Conservation (phyloP, 2,113 vertebrate genomes). For the Nettapus auritus region DNA sequence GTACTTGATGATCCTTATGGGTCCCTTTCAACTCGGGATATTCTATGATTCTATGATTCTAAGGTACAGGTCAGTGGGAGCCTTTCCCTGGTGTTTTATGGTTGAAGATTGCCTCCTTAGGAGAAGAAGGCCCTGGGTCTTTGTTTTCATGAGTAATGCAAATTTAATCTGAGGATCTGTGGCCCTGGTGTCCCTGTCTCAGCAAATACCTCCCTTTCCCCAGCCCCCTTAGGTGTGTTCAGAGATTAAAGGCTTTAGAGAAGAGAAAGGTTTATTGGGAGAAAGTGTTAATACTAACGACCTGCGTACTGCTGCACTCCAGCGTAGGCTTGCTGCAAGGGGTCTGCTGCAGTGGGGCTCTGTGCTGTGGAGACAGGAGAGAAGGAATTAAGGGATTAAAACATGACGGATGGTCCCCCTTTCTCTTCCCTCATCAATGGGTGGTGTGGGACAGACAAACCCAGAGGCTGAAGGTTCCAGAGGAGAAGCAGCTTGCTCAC, state of each 20-base stretch:
- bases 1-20: too few species aligned
- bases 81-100: background rate
- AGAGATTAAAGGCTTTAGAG: background rate
- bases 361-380: slow-evolving; percentile 88
- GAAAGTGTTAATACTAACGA: slow-evolving; percentile 90
- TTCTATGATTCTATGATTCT: too few species aligned
- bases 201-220: background rate
- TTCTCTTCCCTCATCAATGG: background rate
- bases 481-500: background rate
- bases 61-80: background rate
- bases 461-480: too few species aligned
- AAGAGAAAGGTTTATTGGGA: slow-evolving; percentile 64
- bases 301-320: slow-evolving; percentile 99
- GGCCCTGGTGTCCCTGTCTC: accelerated
- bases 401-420: background rate
- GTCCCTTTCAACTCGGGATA: too few species aligned
- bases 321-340: slow-evolving; percentile 98
- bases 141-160: background rate
- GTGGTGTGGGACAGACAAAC: background rate
- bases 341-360: slow-evolving; percentile 97
- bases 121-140: background rate
- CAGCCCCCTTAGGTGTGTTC: background rate
- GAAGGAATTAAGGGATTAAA: slow-evolving; percentile 28
- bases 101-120: background rate
- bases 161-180: background rate